A percentile compares a stretch with the other conserved stretches of the same genome.
phyloP scores from a whole-genome alignment of 2,113 vertebrate genomes.

The Coregonus clupeaformis region DNA sequence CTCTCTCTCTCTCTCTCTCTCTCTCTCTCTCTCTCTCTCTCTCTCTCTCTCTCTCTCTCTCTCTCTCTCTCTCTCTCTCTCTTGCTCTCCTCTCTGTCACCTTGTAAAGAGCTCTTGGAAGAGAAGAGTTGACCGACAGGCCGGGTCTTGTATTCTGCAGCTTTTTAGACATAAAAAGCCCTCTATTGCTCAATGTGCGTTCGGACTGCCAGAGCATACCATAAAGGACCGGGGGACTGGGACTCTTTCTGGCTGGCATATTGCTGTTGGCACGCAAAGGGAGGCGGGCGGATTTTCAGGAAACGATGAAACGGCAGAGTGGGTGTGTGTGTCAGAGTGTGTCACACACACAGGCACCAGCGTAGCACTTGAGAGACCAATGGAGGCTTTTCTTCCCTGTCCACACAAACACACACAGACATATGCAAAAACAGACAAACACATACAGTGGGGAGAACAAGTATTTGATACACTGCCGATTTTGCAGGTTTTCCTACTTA shows the following conservation, averaged over 20 bases:
- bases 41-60: background rate
- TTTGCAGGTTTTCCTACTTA: too few relatives aligned
- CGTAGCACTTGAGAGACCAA: conserved; percentile 9
- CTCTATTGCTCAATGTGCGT: conserved; percentile 28
- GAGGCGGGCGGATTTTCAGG: conserved; percentile 37
- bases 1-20: too few relatives aligned
- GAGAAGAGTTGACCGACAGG: background rate
- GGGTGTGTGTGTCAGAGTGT: background rate
- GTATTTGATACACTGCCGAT: too few relatives aligned
- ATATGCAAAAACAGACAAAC: too few relatives aligned
- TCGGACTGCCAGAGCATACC: conserved; percentile 20
- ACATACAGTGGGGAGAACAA: too few relatives aligned
- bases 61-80: conserved; percentile 5
- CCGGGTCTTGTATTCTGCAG: conserved; percentile 28
- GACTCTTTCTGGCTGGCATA: background rate
- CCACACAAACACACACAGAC: background rate
- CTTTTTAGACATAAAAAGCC: conserved; percentile 12
- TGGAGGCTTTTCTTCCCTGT: background rate
- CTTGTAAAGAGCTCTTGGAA: conserved; percentile 44
- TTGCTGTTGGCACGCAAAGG: too few relatives aligned
- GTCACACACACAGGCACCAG: conserved; percentile 6
- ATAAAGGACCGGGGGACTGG: too few relatives aligned
- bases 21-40: too few relatives aligned
- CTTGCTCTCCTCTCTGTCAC: conserved; percentile 8
- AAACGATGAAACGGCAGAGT: conserved; percentile 53